These are phyloP conservation scores for Acheta domesticus DNA, from an alignment of 2,888 invertebrate genomes.

Conservation along the genomic window DNA sequence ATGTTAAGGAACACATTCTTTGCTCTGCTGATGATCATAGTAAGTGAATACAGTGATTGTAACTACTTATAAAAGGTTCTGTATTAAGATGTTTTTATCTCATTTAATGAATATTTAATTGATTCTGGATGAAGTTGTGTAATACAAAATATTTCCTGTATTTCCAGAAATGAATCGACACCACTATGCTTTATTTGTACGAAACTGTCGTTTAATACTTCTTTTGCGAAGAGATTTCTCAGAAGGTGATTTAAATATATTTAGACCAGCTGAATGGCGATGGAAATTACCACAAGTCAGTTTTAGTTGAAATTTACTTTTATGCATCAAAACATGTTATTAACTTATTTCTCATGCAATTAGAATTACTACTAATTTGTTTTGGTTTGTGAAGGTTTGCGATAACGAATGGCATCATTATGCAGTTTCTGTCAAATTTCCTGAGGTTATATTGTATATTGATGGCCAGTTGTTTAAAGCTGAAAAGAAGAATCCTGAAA, in stretches of 20 bases:
- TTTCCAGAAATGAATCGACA: conserved; percentile 93
- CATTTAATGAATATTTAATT: no score
- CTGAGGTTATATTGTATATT: conserved; percentile 81
- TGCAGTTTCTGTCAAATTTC: conserved; percentile 88
- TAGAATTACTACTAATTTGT: background rate
- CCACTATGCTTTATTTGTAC: conserved; percentile 94
- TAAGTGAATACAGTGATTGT: conserved; percentile 50
- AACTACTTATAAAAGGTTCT: background rate
- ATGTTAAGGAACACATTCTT: conserved; percentile 91
- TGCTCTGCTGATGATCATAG: conserved; percentile 98
- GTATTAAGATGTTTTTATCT: no score
- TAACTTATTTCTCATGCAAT: background rate
- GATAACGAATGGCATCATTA: conserved; percentile 99
- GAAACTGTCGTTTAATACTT: conserved; percentile 94
- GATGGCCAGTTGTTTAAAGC: conserved; percentile 74
- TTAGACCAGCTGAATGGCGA: conserved; percentile 97
- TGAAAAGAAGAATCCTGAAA: conserved; percentile 84
- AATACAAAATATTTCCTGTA: conserved; percentile 22
- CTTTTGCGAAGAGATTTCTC: conserved; percentile 86
- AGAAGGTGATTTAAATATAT: conserved; percentile 82
- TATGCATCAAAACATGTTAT: background rate
- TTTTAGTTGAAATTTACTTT: background rate
- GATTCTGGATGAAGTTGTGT: background rate
- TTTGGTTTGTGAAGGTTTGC: conserved; percentile 62
- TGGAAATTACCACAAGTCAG: conserved; percentile 90